These are phyloP conservation scores for Epirrita christyi DNA, from an alignment of 2,888 invertebrate species.

Conservation along the genomic window DNA sequence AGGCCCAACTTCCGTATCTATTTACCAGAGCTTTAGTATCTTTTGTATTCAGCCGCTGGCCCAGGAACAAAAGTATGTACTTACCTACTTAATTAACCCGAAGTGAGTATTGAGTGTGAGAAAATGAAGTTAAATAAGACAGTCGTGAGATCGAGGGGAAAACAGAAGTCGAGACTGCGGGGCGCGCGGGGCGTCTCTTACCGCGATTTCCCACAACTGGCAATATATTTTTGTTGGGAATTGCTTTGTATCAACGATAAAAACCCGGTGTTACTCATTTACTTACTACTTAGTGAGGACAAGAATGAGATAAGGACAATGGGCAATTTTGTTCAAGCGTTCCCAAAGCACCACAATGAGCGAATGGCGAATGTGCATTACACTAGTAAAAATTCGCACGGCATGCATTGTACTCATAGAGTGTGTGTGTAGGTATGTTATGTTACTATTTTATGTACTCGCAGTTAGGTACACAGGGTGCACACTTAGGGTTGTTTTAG, in stretches of 20 bases:
- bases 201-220: conserved; percentile 70
- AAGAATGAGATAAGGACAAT: conserved; percentile 70
- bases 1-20: conserved; percentile 50
- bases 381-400: conserved; percentile 61
- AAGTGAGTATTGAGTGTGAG: conserved; percentile 65
- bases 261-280: conserved; percentile 67
- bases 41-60: conserved; percentile 44
- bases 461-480: conserved; percentile 5
- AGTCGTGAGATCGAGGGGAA: conserved; percentile 68
- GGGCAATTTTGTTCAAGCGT: conserved; percentile 61
- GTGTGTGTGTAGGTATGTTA: no score
- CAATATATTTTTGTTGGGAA: conserved; percentile 66
- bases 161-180: conserved; percentile 59
- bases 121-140: conserved; percentile 65
- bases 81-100: conserved; percentile 63
- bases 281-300: conserved; percentile 74
- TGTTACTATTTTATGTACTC: conserved; percentile 13
- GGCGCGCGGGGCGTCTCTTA: conserved; percentile 52
- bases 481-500: conserved; percentile 44
- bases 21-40: conserved; percentile 49
- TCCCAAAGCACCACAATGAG: conserved; percentile 61
- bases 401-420: conserved; percentile 37
- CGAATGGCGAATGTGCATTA: conserved; percentile 47
- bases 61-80: conserved; percentile 52
- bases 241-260: conserved; percentile 71